Percentiles rank a stretch among this genome's conserved stretches.
These are phyloP conservation scores for Apamea crenata DNA, from an alignment of 2,888 invertebrate genomes.

Conservation along the genomic window DNA sequence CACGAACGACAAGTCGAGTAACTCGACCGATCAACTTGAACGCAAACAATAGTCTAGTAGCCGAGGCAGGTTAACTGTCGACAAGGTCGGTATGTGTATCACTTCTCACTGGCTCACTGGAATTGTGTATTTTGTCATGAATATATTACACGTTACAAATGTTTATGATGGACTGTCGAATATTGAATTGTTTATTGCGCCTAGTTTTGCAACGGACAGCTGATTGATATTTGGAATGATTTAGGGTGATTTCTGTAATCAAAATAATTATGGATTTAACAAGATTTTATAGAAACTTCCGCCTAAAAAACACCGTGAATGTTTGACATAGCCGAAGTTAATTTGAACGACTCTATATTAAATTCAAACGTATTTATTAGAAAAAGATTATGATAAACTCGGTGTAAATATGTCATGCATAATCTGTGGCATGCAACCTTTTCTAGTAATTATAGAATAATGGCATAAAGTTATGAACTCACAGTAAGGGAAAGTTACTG, in stretches of 20 bases:
- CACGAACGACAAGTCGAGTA: slow-evolving; percentile 53
- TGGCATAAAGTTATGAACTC: no score
- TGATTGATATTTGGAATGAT: slow-evolving; percentile 39
- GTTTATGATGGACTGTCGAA: slow-evolving; percentile 41
- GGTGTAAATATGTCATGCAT: no score
- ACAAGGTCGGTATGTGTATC: slow-evolving; percentile 70
- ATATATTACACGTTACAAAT: slow-evolving; percentile 49
- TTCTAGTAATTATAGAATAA: no score
- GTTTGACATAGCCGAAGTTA: neutral
- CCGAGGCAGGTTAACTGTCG: slow-evolving; percentile 54
- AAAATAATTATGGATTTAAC: neutral
- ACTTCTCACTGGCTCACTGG: slow-evolving; percentile 56
- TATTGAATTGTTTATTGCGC: slow-evolving; percentile 31
- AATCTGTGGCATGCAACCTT: no score
- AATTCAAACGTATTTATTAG: no score
- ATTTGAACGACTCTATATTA: neutral
- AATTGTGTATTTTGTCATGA: slow-evolving; percentile 51
- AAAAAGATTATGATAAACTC: no score
- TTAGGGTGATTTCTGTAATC: slow-evolving; percentile 8
- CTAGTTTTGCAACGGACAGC: slow-evolving; percentile 15
- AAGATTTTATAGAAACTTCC: neutral
- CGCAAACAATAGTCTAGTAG: slow-evolving; percentile 57
- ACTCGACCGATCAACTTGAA: slow-evolving; percentile 69
- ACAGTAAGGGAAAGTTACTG: no score
- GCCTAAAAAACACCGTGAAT: neutral